Percentiles rank a stretch among this genome's conserved stretches.
Conservation (phyloP, 2,113 vertebrate species). For the Protomyctophum bolini region DNA sequence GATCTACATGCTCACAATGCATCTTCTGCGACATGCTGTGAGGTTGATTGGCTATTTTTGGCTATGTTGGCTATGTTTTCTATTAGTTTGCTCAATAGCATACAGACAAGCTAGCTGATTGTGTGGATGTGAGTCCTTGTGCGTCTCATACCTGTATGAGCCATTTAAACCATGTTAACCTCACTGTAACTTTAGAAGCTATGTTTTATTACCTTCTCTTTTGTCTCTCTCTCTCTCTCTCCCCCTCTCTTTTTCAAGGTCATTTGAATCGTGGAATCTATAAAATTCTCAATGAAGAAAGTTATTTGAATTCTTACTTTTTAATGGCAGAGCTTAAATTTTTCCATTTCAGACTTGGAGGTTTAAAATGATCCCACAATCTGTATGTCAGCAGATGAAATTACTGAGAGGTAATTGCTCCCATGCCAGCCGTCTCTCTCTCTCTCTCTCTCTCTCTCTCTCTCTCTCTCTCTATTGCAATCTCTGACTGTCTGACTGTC, state of each 20-base stretch:
- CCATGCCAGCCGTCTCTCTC: slow-evolving; percentile 24
- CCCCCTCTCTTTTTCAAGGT: slow-evolving; percentile 69
- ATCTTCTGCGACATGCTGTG: too few species aligned
- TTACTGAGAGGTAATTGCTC: slow-evolving; percentile 64
- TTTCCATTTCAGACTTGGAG: slow-evolving; percentile 72
- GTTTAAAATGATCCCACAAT: slow-evolving; percentile 74
- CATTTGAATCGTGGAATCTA: slow-evolving; percentile 80
- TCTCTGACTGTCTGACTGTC: neutral
- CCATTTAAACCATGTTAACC: slow-evolving; percentile 52
- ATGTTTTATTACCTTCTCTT: slow-evolving; percentile 65
- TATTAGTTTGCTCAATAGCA: slow-evolving; percentile 23
- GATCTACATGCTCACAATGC: too few species aligned
- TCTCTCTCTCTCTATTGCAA: neutral
- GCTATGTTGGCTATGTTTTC: neutral
- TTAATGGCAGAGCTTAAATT: slow-evolving; percentile 79
- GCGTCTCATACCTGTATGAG: slow-evolving; percentile 43
- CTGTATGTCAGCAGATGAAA: slow-evolving; percentile 71
- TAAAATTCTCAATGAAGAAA: slow-evolving; percentile 80
- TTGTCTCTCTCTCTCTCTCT: slow-evolving; percentile 29
- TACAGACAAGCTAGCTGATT: neutral
- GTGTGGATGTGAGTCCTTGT: neutral
- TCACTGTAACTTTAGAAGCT: slow-evolving; percentile 62
- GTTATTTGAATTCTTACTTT: slow-evolving; percentile 84
- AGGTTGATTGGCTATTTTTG: too few species aligned
- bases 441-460: slow-evolving; percentile 8